A percentile compares a stretch with the other conserved stretches of the same genome.
These are phyloP conservation scores for Sterna hirundo DNA, from an alignment of 2,113 vertebrate species.

Conservation along the genomic window DNA sequence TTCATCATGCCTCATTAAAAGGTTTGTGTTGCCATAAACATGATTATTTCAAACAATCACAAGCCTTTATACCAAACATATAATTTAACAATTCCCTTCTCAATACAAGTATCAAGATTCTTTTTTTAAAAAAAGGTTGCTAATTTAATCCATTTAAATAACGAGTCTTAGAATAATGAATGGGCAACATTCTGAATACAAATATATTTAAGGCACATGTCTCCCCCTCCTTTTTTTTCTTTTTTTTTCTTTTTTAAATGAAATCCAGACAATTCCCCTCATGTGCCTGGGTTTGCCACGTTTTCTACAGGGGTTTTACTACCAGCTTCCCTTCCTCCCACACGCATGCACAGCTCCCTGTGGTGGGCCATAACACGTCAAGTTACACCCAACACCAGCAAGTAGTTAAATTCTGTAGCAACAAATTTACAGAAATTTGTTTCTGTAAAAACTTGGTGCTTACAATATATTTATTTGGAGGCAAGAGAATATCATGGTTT, in stretches of 20 bases:
- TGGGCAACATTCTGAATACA: background rate
- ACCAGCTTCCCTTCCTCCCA: background rate
- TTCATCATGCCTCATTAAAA: conserved; percentile 39
- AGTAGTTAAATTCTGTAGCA: background rate
- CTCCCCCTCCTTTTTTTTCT: rapidly evolving
- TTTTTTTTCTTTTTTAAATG: background rate
- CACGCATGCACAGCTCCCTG: background rate
- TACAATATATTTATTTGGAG: background rate
- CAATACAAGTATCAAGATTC: background rate
- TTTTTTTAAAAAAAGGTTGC: background rate
- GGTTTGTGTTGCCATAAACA: conserved; percentile 3
- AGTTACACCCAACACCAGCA: background rate
- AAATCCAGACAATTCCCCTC: background rate
- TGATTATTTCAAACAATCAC: conserved; percentile 20
- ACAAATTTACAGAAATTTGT: background rate
- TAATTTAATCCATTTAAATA: background rate
- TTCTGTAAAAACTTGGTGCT: background rate
- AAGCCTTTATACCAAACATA: background rate
- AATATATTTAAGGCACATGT: background rate
- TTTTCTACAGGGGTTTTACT: background rate
- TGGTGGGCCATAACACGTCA: background rate
- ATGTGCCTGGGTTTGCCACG: background rate
- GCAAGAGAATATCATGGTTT: background rate
- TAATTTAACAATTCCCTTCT: background rate
- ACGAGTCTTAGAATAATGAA: background rate